Percentiles rank a stretch among this genome's conserved stretches.
Conservation (phyloP, 2,797 vertebrate species). For the Liasis olivaceus region DNA sequence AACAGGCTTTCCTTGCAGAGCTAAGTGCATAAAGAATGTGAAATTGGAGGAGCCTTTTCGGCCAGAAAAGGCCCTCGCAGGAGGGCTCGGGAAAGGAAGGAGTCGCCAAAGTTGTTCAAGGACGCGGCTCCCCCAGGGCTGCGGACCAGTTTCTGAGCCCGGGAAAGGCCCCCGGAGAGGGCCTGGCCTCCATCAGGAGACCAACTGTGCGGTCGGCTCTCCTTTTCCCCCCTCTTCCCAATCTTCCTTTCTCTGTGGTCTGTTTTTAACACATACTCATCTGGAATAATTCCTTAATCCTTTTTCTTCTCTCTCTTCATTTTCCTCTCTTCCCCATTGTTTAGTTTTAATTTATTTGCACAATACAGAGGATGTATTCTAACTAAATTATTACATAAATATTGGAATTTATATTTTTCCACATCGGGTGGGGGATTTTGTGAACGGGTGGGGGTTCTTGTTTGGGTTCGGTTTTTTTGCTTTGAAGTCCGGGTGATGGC, state of each 20-base stretch:
- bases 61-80: neutral
- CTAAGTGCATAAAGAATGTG: neutral
- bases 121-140: neutral
- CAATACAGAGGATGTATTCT: slow-evolving; percentile 82
- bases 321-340: neutral
- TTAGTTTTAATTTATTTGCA: slow-evolving; percentile 84
- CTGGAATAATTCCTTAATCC: slow-evolving; percentile 70
- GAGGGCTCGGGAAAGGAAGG: neutral
- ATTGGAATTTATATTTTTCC: slow-evolving; percentile 81
- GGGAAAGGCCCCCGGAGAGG: neutral
- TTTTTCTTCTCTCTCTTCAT: slow-evolving; percentile 13
- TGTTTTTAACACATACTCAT: slow-evolving; percentile 62
- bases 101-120: neutral
- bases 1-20: neutral
- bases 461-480: slow-evolving; percentile 69
- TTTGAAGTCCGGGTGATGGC: slow-evolving; percentile 45
- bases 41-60: neutral
- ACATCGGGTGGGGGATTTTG: slow-evolving; percentile 51
- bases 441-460: slow-evolving; percentile 18
- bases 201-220: slow-evolving; percentile 30
- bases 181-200: slow-evolving; percentile 44
- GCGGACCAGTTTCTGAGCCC: no score
- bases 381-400: slow-evolving; percentile 83
- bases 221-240: neutral
- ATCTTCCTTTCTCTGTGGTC: neutral